Percentiles rank a stretch among this genome's conserved stretches.
Conservation (phyloP, 2,797 vertebrate species). For the Halcyon chelicuti region DNA sequence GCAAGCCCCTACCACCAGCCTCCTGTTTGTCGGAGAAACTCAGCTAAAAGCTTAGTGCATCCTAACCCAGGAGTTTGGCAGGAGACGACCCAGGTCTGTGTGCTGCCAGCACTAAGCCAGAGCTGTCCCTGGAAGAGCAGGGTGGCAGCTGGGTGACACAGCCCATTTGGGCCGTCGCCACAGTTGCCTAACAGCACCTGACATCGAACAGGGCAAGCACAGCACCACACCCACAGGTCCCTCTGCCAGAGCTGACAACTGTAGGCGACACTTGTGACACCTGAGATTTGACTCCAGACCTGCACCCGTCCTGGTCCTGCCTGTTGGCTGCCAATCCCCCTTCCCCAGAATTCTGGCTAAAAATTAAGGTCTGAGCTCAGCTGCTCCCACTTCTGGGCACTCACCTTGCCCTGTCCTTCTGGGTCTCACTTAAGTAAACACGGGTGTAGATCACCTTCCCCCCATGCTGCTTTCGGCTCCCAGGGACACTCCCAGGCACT, state of each 20-base stretch:
- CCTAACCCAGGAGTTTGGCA: not conserved
- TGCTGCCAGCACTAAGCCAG: not conserved
- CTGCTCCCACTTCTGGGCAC: not conserved
- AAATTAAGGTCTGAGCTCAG: not conserved
- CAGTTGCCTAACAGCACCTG: accelerated
- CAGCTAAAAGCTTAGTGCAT: not conserved
- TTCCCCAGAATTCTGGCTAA: not conserved
- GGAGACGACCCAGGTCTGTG: not conserved
- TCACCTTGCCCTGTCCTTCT: not conserved
- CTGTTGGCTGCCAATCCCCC: accelerated
- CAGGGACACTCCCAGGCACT: not conserved
- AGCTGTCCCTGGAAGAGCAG: not conserved
- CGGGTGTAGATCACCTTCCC: not conserved
- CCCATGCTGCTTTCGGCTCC: not conserved
- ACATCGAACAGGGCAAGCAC: accelerated
- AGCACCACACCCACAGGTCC: not conserved
- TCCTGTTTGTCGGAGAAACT: not conserved
- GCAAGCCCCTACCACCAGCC: not conserved
- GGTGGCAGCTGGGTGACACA: not conserved
- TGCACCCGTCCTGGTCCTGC: not conserved
- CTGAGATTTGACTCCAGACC: not conserved
- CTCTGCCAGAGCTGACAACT: not conserved
- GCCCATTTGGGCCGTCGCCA: not conserved
- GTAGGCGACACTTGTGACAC: not conserved
- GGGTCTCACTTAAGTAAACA: not conserved